phyloP scores from a whole-genome alignment of 2,888 invertebrate species.

The Sphaerophoria rueppellii region DNA sequence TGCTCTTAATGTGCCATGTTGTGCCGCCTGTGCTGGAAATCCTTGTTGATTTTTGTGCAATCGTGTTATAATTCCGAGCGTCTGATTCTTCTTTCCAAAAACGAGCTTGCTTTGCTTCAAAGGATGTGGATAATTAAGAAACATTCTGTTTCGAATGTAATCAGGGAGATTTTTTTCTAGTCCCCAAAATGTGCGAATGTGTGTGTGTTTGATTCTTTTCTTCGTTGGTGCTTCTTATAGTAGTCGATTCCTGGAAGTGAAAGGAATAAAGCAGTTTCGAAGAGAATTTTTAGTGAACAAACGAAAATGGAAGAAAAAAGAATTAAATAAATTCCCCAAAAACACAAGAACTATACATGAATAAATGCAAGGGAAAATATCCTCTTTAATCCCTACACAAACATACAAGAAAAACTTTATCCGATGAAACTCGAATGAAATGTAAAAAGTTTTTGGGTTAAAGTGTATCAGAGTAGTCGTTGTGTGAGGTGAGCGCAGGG shows the following conservation, averaged over 20 bases:
- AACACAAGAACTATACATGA: neutral
- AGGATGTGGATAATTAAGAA: constrained; percentile 65
- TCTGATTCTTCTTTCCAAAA: neutral
- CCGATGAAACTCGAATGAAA: constrained; percentile 53
- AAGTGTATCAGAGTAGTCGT: constrained; percentile 13
- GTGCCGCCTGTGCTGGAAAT: neutral
- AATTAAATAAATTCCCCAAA: neutral
- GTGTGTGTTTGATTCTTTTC: neutral
- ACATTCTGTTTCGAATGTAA: constrained; percentile 62
- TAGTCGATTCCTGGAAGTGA: neutral
- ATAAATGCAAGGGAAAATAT: constrained; percentile 13
- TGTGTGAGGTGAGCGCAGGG: neutral
- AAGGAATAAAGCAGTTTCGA: constrained; percentile 32
- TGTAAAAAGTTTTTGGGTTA: constrained; percentile 45
- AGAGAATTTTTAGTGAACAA: constrained; percentile 24
- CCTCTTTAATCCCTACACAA: constrained; percentile 42
- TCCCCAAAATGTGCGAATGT: neutral
- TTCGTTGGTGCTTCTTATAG: neutral
- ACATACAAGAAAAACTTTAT: constrained; percentile 52
- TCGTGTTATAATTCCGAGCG: constrained; percentile 40
- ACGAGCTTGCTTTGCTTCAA: neutral
- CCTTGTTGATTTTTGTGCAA: constrained; percentile 59
- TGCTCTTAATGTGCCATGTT: neutral
- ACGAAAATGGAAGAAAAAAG: constrained; percentile 1
- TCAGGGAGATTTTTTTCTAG: constrained; percentile 31